Evolutionary conservation across 2,888 invertebrate species (phyloP), one percentile per base, ranked within the genome.

Genomic region (Elmis aenea): DNA sequence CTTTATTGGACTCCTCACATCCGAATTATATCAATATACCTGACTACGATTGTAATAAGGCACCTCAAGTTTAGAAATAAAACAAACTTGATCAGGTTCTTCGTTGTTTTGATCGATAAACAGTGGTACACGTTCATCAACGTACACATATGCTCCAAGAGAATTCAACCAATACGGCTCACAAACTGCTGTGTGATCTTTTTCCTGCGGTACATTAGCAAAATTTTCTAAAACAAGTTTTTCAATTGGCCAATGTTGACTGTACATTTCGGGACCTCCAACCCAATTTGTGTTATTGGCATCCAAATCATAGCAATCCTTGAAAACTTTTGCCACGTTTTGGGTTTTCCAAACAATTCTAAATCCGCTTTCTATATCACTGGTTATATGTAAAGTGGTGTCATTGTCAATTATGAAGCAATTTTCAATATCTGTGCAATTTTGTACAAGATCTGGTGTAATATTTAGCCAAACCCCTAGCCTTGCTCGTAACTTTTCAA

Each of bases 161-260:
- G 85, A 81, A 49, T 78, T 83, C 11, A 88, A 67, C 85, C 87
- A 83, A 55, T 81, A 82, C 26, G 80, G 72, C 53, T 83, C 83
- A 2, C 75, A 66, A 1, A 79, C 70, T 1, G 76, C 78, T 1
- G 72, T 61, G 53, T 74, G 75, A 42, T 73, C 71, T 1, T 64
- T 64, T 53, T 75, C 74, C 39, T 75, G 76, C 1, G 79, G 74
- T 1, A 81, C 58, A 42, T 77, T 76, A 1, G 81, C 72, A 51
- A 75, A 76, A 39, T 76, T 74, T 3, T 71, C 48, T 10, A 75
- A 69, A n/a, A 65, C 65, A 34, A 72, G 57, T 33, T 77, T 70
- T 44, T 83, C 76, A 14, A 81, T 68, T 0, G 83, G 82, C 80
- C 81, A 83, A 48, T 73, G 68, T 45, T 81, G 80, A 26, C 71